These are phyloP conservation scores for Indri indri DNA, from an alignment of 2,113 vertebrate species.

Conservation along the genomic window DNA sequence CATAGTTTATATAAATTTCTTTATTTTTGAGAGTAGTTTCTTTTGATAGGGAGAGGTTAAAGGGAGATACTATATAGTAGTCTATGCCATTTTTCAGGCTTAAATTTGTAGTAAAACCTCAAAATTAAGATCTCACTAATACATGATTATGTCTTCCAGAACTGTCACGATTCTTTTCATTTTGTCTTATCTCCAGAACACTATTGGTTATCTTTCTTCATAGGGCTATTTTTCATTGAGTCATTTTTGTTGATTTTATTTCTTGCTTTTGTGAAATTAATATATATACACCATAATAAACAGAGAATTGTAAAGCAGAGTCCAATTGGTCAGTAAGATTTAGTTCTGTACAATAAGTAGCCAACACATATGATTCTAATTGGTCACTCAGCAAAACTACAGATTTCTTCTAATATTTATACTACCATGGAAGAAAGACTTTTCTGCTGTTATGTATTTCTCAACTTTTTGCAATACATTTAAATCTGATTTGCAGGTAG, in stretches of 20 bases:
- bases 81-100: not conserved
- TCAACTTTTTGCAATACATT: not conserved
- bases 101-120: not conserved
- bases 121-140: not conserved
- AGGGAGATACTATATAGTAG: not conserved
- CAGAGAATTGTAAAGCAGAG: not conserved
- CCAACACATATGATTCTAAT: not conserved
- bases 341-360: not conserved
- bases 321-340: not conserved
- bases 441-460: slow-evolving; percentile 10
- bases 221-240: not conserved
- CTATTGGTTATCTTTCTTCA: not conserved
- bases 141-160: not conserved
- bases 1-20: not conserved
- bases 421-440: not conserved
- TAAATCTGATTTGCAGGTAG: not conserved
- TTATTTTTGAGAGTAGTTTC: slow-evolving; percentile 13
- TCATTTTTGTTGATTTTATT: slow-evolving; percentile 30
- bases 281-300: not conserved
- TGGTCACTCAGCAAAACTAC: not conserved
- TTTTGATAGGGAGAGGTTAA: not conserved
- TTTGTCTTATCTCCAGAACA: not conserved
- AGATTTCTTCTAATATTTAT: not conserved
- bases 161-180: not conserved
- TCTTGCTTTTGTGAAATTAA: not conserved